Percentiles rank a stretch among this genome's conserved stretches.
These are phyloP conservation scores for Ophion ventricosus DNA, from an alignment of 2,888 invertebrate species.

Conservation along the genomic window DNA sequence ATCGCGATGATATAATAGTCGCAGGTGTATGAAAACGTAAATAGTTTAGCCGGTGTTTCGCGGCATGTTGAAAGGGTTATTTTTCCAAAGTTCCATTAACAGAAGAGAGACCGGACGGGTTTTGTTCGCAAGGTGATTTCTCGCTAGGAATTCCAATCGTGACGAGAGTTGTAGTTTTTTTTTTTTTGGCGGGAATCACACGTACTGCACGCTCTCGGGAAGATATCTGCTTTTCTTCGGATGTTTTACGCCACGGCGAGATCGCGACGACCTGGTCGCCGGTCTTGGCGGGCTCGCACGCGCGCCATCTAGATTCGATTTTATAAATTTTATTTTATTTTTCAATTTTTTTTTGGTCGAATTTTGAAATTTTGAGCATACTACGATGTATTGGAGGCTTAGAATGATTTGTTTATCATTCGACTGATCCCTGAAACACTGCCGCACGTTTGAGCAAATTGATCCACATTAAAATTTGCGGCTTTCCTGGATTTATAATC, in stretches of 20 bases:
- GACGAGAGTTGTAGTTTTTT: not conserved
- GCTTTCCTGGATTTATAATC: too few relatives aligned
- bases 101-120: conserved; percentile 6
- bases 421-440: too few relatives aligned
- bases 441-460: too few relatives aligned
- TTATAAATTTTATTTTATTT: conserved; percentile 66
- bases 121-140: not conserved
- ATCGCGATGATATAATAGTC: not conserved
- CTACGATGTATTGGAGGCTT: not conserved
- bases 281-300: conserved; percentile 82
- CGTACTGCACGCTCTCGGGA: not conserved
- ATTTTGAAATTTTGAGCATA: not conserved
- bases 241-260: not conserved
- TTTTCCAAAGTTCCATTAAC: not conserved
- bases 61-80: conserved; percentile 8
- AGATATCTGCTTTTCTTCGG: not conserved
- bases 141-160: not conserved
- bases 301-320: conserved; percentile 67
- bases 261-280: conserved; percentile 42
- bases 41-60: conserved; percentile 5
- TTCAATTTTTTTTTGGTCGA: not conserved
- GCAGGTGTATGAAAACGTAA: not conserved
- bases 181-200: not conserved
- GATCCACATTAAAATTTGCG: too few relatives aligned
- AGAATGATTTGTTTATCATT: too few relatives aligned